Evolutionary conservation across 2,888 invertebrate species (phyloP), one percentile per base, ranked within the genome.

Genomic region (Mesopsocus fuscifrons): DNA sequence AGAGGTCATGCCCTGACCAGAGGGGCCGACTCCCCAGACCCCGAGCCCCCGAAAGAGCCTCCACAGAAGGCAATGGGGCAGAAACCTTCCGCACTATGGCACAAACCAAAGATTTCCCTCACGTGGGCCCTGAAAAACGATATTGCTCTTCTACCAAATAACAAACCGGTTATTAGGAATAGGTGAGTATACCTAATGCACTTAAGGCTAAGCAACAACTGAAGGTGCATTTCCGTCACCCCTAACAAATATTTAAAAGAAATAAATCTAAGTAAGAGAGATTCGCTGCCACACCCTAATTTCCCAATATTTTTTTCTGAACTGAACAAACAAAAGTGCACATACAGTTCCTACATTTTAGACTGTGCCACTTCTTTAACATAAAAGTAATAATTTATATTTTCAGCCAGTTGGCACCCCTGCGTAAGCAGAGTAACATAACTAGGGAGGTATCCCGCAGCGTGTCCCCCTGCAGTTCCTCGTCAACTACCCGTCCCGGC

Each of bases 91-190:
- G 21, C 20, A 20, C 18, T 38, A 38, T 38, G 38, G 38, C 5
- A 5, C 18, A 63, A 66, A 52, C 67, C 78, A 49, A 79, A 78
- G 60, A 71, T 79, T 59, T 77, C 79, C 44, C 65, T 80, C 44
- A 77, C 78, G 42, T 80, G 81, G 79, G 76, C 80, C 44, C 62
- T 80, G 32, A 71, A 74, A 54, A 38, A 38, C 20, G 38, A 38
- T 21, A 38, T 38, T 5, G 20, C 17, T 3, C 17, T 38, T 21
- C 15, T 38, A 3, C 38, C 38, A n/a, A 38, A 38, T 11, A 38
- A 38, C 20, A 38, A 38, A 11, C 26, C 6, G 26, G 11, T 26
- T 26, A 6, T 26, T 11, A 6, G 26, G 11, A 11, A 6, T 26
- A 26, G 26, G 26, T 26, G 6, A 11, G 26, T 26, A 11, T 11